A percentile compares a stretch with the other conserved stretches of the same genome.
phyloP scores from a whole-genome alignment of 2,888 invertebrate genomes.

The Agrotis exclamationis region DNA sequence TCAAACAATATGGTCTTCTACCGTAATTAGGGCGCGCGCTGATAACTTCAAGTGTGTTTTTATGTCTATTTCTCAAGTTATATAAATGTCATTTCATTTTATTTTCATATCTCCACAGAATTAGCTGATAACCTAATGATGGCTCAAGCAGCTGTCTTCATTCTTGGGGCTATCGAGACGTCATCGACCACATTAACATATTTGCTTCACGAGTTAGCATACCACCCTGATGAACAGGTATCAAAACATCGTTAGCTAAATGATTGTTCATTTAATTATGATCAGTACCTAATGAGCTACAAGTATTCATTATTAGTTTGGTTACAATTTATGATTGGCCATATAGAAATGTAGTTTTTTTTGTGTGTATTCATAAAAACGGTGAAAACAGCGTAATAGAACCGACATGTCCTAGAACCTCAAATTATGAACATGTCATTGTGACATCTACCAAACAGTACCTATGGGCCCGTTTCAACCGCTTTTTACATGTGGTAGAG shows the following conservation, averaged over 20 bases:
- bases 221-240: constrained; percentile 81
- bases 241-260: constrained; percentile 17
- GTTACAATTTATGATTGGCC: neutral
- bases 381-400: too few species aligned
- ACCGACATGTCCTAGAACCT: too few species aligned
- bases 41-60: too few species aligned
- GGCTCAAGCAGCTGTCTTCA: constrained; percentile 83
- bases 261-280: constrained; percentile 6
- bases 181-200: constrained; percentile 79
- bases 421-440: too few species aligned
- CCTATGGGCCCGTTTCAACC: too few species aligned
- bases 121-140: constrained; percentile 81
- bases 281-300: constrained; percentile 3
- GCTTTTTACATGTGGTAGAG: too few species aligned
- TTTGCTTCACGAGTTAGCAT: constrained; percentile 79
- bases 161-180: constrained; percentile 82
- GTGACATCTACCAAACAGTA: too few species aligned
- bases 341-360: constrained; percentile 1
- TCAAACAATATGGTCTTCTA: too few species aligned
- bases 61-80: too few species aligned
- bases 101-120: constrained; percentile 61
- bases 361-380: constrained; percentile 6
- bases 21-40: too few species aligned
- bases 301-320: constrained; percentile 2
- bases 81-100: too few species aligned